A percentile compares a stretch with the other conserved stretches of the same genome.
Evolutionary conservation across 2,113 vertebrate genomes (phyloP).

Genomic region (Fregata magnificens): DNA sequence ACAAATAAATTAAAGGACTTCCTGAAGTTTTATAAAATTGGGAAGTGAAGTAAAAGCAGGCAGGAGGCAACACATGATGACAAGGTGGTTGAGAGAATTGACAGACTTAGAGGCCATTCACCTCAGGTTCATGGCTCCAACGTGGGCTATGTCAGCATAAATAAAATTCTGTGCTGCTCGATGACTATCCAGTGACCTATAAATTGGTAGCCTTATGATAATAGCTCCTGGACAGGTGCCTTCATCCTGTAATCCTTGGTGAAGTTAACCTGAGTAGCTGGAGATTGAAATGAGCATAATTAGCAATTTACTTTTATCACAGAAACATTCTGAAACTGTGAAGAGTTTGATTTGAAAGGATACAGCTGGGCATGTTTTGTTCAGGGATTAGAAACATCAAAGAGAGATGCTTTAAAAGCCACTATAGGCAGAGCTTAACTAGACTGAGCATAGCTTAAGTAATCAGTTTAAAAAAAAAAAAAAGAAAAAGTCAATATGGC

Average conservation of each 20-base stretch:
- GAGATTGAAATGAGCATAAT: neutral
- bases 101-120: neutral
- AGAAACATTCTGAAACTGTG: neutral
- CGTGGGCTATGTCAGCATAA: neutral
- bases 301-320: neutral
- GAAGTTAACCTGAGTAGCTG: neutral
- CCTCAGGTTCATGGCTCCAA: neutral
- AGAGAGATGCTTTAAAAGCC: neutral
- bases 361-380: neutral
- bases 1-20: neutral
- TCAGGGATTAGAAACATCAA: neutral
- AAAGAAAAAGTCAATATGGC: neutral
- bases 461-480: neutral
- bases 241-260: neutral
- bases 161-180: neutral
- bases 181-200: neutral
- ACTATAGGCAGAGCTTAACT: neutral
- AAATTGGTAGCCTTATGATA: neutral
- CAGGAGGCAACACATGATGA: neutral
- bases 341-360: neutral
- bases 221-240: neutral
- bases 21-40: neutral
- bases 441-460: neutral
- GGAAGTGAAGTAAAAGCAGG: neutral
- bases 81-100: neutral